These are phyloP conservation scores for Siniperca scherzeri DNA, from an alignment of 2,797 vertebrate species.

Conservation along the genomic window DNA sequence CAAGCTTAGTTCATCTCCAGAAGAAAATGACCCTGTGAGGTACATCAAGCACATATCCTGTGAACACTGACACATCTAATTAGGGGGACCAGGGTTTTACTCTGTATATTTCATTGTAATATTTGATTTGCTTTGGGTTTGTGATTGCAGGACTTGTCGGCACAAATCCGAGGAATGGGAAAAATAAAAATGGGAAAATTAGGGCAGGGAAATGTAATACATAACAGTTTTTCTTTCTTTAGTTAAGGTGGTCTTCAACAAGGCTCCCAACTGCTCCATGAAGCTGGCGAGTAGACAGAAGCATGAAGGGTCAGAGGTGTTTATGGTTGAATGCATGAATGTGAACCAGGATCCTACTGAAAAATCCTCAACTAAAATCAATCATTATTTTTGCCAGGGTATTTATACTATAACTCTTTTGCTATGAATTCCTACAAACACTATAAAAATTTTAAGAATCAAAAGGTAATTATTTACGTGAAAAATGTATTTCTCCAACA, in stretches of 20 bases:
- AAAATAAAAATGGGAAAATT: conserved; percentile 19
- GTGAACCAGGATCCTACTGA: background rate
- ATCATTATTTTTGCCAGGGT: background rate
- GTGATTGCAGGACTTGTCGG: conserved; percentile 24
- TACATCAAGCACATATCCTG: conserved; percentile 32
- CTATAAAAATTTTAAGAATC: background rate
- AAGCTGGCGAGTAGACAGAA: background rate
- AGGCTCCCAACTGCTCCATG: conserved; percentile 10
- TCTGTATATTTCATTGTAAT: conserved; percentile 28
- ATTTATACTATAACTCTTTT: background rate
- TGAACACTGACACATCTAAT: conserved; percentile 58
- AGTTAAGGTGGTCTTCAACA: conserved; percentile 25
- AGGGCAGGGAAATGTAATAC: conserved; percentile 13
- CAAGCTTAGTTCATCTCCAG: conserved; percentile 43
- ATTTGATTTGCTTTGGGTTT: conserved; percentile 41
- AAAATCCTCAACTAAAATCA: background rate
- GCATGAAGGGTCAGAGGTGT: conserved; percentile 24
- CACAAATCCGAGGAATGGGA: conserved; percentile 34
- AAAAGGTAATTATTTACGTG: conserved; percentile 22
- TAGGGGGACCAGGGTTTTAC: conserved; percentile 31
- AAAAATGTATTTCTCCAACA: conserved; percentile 27
- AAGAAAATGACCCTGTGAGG: conserved; percentile 47
- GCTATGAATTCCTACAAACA: conserved; percentile 8
- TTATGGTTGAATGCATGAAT: conserved; percentile 1
- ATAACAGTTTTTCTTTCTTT: conserved; percentile 9